Base-by-base conservation (phyloP, 2,888 invertebrate genomes). In the Gisinianus flammeolus region DNA sequence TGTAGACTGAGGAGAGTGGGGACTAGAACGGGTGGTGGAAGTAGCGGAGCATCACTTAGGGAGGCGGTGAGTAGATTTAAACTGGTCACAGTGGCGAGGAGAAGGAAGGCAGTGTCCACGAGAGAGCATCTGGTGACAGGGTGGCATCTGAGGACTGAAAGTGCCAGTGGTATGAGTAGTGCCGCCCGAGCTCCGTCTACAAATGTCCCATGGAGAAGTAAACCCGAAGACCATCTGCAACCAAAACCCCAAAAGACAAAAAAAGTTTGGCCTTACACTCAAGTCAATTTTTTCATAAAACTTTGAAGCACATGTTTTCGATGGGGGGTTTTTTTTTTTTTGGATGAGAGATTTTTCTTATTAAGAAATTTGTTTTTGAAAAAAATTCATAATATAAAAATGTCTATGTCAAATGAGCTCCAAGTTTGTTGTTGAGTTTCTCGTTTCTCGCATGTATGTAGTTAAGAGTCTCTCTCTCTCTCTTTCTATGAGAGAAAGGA, bases 11-110 rank as follows among this genome's bases (percentile, higher is more conserved):
- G 68, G 8, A 79, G 73, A 2, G 77, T 56, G 1, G 79, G 79
- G 1, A 79, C 79, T 10, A 79, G 62, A 0, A 83, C 82, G 62
- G 83, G 83, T 69, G 84, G 84, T n/a, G 94, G 94, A 85, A 94
- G 93, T 79, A 94, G 91, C 56, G 94, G 94, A 81, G 93, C 93
- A 88, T 94, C 94, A 88, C 94, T 94, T 81, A 94, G 89, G 16
- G 94, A 93, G 24, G 93, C 94, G 62, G 94, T 94, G 83, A 95
- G 90, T 91, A 95, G 93, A 87, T 96, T 96, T 86, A 96, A 94
- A 70, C 95, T 94, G 72, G 95, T 94, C 73, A 95, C 94, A 67
- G 95, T 95, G 85, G 95, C 94, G 86, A 95, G 89, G 82, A 95
- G 90, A 73, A 96, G 90, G 87, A 95, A 96, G 12, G 94, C 94